Evolutionary conservation across 2,797 vertebrate species (phyloP).

Genomic region (Pangasius krempfi): DNA sequence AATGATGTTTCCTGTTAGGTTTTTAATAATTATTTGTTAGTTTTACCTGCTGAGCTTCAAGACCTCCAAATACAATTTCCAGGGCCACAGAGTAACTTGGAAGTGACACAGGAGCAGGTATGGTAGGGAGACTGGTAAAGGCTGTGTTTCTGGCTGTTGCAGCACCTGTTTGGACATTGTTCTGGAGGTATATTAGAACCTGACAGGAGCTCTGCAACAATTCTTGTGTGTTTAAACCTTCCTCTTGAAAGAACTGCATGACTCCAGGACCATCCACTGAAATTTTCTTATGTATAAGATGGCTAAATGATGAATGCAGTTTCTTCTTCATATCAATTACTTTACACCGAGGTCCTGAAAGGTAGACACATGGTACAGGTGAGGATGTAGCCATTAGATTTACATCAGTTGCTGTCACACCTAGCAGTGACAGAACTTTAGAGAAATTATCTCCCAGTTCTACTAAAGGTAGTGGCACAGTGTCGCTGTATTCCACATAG

Average conservation of each 20-base stretch:
- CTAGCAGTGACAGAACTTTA: conserved; percentile 52
- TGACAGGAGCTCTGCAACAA: conserved; percentile 55
- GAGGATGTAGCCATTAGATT: conserved; percentile 22
- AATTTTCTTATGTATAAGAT: conserved; percentile 43
- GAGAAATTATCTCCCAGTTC: conserved; percentile 63
- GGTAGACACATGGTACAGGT: conserved; percentile 51
- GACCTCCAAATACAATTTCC: conserved; percentile 52
- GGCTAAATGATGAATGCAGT: conserved; percentile 43
- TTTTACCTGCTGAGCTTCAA: conserved; percentile 57
- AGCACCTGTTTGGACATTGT: neutral
- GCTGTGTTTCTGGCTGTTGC: neutral
- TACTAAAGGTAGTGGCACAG: conserved; percentile 48
- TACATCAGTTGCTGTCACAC: conserved; percentile 50
- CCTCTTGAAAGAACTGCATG: conserved; percentile 59
- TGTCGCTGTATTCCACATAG: conserved; percentile 45
- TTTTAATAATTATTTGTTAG: neutral
- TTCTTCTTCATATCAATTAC: conserved; percentile 49
- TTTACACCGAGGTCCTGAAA: conserved; percentile 61
- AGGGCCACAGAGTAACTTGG: conserved; percentile 35
- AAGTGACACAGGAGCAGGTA: neutral
- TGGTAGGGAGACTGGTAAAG: neutral
- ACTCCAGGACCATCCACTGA: conserved; percentile 63
- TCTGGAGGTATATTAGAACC: conserved; percentile 58
- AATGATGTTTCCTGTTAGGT: neutral
- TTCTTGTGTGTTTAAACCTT: conserved; percentile 48